phyloP scores from a whole-genome alignment of 1,140 invertebrate species.

The Hyles euphorbiae region DNA sequence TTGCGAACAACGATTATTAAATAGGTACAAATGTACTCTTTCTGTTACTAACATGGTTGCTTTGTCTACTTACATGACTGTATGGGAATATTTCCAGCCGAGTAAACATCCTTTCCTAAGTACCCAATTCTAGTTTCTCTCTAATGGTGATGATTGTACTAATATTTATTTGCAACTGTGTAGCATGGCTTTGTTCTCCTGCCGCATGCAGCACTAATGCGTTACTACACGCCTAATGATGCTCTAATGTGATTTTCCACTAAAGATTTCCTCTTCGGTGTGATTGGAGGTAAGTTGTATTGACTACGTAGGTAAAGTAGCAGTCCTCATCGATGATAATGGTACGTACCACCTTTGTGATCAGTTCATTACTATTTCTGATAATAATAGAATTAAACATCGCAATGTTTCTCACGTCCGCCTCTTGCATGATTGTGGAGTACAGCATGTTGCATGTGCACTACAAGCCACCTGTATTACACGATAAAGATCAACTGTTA shows the following conservation, averaged over 20 bases:
- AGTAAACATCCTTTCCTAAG: constrained; percentile 50
- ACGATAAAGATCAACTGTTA: constrained; percentile 22
- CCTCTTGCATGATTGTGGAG: constrained; percentile 42
- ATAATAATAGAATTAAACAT: no score
- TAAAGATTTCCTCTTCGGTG: constrained; percentile 13
- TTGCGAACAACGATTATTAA: constrained; percentile 29
- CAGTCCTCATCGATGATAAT: neutral
- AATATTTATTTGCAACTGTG: constrained; percentile 50
- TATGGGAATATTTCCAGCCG: constrained; percentile 57
- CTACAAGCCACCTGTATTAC: constrained; percentile 40
- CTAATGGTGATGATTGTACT: constrained; percentile 35
- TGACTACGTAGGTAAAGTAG: neutral
- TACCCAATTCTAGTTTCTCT: constrained; percentile 60
- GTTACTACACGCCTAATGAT: constrained; percentile 24
- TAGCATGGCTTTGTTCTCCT: constrained; percentile 56
- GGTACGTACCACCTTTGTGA: no score
- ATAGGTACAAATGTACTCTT: constrained; percentile 72
- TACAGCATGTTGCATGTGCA: constrained; percentile 66
- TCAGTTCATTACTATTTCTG: neutral
- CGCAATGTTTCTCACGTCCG: neutral
- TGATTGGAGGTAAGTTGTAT: constrained; percentile 10
- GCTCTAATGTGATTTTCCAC: constrained; percentile 7
- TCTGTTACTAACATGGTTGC: constrained; percentile 56
- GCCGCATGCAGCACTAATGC: constrained; percentile 50
- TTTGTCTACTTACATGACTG: constrained; percentile 66